phyloP scores from a whole-genome alignment of 2,888 invertebrate genomes.

The Ennomos quercinarius region DNA sequence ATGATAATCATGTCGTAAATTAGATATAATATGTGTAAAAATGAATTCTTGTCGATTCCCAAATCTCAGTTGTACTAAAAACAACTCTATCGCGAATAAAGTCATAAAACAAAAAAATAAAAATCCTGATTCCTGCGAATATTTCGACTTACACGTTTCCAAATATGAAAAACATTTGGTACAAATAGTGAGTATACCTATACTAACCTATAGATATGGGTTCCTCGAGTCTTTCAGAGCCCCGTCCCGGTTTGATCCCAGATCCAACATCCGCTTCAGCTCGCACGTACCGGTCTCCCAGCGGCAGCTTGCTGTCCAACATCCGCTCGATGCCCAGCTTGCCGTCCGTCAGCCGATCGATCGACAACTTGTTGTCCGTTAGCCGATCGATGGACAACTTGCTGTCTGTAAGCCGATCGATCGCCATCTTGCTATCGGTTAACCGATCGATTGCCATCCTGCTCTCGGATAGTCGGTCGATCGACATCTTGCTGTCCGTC shows the following conservation, averaged over 20 bases:
- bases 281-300: slow-evolving; percentile 61
- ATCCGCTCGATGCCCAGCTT: slow-evolving; percentile 51
- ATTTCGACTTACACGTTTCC: too few species aligned
- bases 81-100: too few species aligned
- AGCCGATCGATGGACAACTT: slow-evolving; percentile 47
- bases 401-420: slow-evolving; percentile 44
- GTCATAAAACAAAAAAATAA: too few species aligned
- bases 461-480: slow-evolving; percentile 53
- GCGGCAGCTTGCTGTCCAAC: slow-evolving; percentile 49
- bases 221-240: slow-evolving; percentile 68
- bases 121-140: too few species aligned
- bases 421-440: slow-evolving; percentile 34
- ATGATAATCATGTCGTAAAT: too few species aligned
- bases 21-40: too few species aligned
- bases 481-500: slow-evolving; percentile 45
- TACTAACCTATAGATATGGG: slow-evolving; percentile 68
- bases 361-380: slow-evolving; percentile 34
- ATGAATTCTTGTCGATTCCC: too few species aligned
- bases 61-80: too few species aligned
- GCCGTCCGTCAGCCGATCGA: slow-evolving; percentile 44
- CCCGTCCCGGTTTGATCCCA: slow-evolving; percentile 64
- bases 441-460: slow-evolving; percentile 47
- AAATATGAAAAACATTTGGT: too few species aligned
- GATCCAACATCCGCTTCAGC: slow-evolving; percentile 80
- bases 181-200: too few species aligned